Evolutionary conservation across 2,113 vertebrate species (phyloP).

Genomic region (Harpagus bidentatus): DNA sequence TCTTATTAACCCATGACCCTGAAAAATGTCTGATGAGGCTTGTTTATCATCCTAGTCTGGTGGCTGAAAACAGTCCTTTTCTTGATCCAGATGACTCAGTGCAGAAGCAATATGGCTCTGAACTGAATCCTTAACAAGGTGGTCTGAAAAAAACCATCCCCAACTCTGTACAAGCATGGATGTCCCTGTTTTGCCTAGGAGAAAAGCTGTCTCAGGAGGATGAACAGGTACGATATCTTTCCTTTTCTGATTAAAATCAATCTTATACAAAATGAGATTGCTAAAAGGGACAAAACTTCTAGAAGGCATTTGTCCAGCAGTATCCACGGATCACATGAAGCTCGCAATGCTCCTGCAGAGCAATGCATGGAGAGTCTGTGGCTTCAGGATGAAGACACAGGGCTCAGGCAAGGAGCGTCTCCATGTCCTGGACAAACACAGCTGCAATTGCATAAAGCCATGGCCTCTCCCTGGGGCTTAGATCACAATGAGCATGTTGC

Average conservation of each 20-base stretch:
- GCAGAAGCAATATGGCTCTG: neutral
- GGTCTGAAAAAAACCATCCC: neutral
- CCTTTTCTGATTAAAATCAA: neutral
- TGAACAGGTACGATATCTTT: neutral
- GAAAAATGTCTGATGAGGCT: neutral
- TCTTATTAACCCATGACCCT: slow-evolving; percentile 10
- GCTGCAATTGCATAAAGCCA: neutral
- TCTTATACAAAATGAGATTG: neutral
- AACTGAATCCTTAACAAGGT: neutral
- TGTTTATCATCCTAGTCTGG: neutral
- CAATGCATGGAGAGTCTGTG: neutral
- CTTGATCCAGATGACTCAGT: neutral
- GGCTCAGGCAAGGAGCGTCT: neutral
- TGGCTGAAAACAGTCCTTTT: neutral
- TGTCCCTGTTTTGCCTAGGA: neutral
- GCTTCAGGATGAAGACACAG: neutral
- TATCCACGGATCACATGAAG: neutral
- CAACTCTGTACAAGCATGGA: neutral
- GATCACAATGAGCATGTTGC: neutral
- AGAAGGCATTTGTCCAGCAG: neutral
- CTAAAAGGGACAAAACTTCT: neutral
- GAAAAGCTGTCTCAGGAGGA: neutral
- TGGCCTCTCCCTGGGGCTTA: neutral
- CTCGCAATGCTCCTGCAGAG: rapidly evolving
- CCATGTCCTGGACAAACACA: neutral